These are phyloP conservation scores for Heliothis subflexa DNA, from an alignment of 1,140 invertebrate genomes.

Conservation along the genomic window DNA sequence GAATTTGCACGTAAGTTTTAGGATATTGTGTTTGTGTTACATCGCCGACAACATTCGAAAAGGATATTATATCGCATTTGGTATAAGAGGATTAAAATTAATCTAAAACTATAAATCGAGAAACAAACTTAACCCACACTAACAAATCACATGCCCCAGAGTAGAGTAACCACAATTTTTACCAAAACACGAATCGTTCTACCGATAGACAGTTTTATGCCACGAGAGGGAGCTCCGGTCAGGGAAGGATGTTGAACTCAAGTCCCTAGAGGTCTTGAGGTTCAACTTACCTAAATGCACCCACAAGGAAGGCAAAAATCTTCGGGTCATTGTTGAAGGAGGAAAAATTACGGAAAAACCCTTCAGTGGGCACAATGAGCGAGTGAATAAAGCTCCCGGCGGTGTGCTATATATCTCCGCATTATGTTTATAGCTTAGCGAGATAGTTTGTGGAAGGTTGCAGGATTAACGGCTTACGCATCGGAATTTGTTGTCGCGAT, in stretches of 20 bases:
- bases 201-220: conserved; percentile 33
- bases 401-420: background rate
- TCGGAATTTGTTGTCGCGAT: background rate
- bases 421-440: conserved; percentile 5
- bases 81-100: too few species aligned
- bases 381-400: conserved; percentile 15
- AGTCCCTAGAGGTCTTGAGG: conserved; percentile 13
- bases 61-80: too few species aligned
- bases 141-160: conserved; percentile 14
- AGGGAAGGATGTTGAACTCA: conserved; percentile 13
- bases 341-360: conserved; percentile 43
- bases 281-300: conserved; percentile 31
- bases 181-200: background rate
- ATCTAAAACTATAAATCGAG: background rate
- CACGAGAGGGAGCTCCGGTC: conserved; percentile 6
- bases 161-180: conserved; percentile 11
- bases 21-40: too few species aligned
- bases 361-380: conserved; percentile 14
- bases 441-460: conserved; percentile 3
- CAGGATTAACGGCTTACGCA: background rate
- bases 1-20: background rate
- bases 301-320: conserved; percentile 29
- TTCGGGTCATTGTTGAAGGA: conserved; percentile 34
- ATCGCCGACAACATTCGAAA: too few species aligned
- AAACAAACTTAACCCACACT: background rate